Conservation (phyloP, 2,797 vertebrate genomes). For the Ispidina lecontei region DNA sequence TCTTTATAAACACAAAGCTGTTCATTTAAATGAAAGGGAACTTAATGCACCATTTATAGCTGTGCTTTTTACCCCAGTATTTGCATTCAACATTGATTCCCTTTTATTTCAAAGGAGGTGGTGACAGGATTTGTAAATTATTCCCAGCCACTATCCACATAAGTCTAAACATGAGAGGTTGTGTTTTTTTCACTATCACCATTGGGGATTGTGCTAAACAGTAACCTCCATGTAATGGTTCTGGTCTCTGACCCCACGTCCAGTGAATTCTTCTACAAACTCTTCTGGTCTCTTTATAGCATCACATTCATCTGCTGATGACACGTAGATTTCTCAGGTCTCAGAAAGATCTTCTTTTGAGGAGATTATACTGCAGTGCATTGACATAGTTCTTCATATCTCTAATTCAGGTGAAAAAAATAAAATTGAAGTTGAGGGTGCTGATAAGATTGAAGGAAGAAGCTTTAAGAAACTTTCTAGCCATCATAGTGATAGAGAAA, state of each 20-base stretch:
- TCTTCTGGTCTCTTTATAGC: constrained; percentile 9
- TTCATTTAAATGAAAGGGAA: constrained; percentile 48
- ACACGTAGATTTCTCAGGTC: neutral
- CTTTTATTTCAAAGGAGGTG: constrained; percentile 31
- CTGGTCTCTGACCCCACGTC: constrained; percentile 56
- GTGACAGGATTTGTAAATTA: constrained; percentile 51
- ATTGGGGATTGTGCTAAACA: constrained; percentile 14
- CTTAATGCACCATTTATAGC: constrained; percentile 26
- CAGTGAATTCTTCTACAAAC: constrained; percentile 21
- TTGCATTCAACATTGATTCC: constrained; percentile 23
- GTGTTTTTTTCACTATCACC: constrained; percentile 3
- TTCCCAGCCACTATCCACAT: neutral
- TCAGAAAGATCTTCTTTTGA: neutral
- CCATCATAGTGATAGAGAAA: neutral
- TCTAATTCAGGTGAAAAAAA: neutral
- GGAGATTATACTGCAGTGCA: neutral
- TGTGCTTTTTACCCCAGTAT: constrained; percentile 30
- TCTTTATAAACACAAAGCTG: constrained; percentile 7
- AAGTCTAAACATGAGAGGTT: neutral
- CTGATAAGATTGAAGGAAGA: neutral
- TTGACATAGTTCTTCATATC: neutral
- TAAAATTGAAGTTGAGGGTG: neutral
- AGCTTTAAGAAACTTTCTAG: neutral
- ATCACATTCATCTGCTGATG: constrained; percentile 1
- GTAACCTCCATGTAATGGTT: constrained; percentile 42